Percentiles rank a stretch among this genome's conserved stretches.
These are phyloP conservation scores for Romanogobio albipinnatus DNA, from an alignment of 2,113 vertebrate species.

Conservation along the genomic window DNA sequence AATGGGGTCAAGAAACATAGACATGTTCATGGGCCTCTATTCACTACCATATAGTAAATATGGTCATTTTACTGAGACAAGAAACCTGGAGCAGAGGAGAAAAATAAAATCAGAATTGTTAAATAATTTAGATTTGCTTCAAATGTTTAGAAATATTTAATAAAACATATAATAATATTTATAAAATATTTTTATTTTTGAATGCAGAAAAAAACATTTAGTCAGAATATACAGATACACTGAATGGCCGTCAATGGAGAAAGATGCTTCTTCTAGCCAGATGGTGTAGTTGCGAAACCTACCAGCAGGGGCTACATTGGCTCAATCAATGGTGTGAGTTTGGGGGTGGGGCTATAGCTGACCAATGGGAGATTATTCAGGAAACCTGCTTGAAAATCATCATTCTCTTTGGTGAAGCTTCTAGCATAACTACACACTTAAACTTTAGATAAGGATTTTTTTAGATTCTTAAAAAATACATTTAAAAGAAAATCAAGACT, in stretches of 20 bases:
- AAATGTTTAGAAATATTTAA: not conserved
- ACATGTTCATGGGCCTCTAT: not conserved
- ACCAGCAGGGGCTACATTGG: too few relatives aligned
- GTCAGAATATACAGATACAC: too few relatives aligned
- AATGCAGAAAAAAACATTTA: too few relatives aligned
- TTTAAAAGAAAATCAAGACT: not conserved
- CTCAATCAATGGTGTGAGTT: too few relatives aligned
- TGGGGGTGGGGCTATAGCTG: too few relatives aligned
- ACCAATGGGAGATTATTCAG: not conserved
- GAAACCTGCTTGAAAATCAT: conserved; percentile 2
- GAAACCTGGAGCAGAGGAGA: not conserved
- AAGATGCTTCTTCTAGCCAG: too few relatives aligned
- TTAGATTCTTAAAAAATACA: not conserved
- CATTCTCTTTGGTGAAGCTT: not conserved
- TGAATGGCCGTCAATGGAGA: too few relatives aligned
- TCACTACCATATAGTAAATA: not conserved
- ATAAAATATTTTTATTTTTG: too few relatives aligned
- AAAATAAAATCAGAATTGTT: not conserved
- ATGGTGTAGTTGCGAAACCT: too few relatives aligned
- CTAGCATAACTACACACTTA: not conserved
- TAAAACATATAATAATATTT: not conserved
- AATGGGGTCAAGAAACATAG: not conserved
- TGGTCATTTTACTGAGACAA: not conserved
- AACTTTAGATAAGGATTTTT: too few relatives aligned
- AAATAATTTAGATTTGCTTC: not conserved